phyloP scores from a whole-genome alignment of 2,797 vertebrate species.

The Bucorvus abyssinicus region DNA sequence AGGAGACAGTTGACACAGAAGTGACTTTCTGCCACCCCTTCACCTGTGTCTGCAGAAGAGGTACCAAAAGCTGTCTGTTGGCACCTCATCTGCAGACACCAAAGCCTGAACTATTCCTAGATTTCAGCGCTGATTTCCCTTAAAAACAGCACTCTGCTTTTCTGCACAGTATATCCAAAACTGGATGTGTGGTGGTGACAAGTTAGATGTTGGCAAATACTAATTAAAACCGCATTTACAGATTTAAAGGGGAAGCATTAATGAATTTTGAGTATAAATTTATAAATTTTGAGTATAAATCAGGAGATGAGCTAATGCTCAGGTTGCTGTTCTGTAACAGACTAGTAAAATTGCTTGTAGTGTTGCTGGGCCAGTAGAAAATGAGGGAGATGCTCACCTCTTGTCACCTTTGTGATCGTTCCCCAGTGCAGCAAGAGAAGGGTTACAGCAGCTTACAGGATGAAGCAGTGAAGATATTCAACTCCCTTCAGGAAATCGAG shows the following conservation, averaged over 20 bases:
- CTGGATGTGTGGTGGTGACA: neutral
- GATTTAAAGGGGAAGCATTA: neutral
- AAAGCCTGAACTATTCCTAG: neutral
- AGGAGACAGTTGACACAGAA: neutral
- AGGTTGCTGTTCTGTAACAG: neutral
- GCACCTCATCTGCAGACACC: neutral
- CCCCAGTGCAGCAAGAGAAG: constrained; percentile 90
- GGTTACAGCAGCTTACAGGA: constrained; percentile 93
- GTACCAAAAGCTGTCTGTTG: neutral
- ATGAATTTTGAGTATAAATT: neutral
- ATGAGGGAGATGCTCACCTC: neutral
- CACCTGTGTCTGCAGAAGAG: neutral
- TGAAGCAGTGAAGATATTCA: constrained; percentile 93
- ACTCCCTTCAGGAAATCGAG: constrained; percentile 93
- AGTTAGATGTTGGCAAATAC: neutral
- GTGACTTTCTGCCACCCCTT: neutral
- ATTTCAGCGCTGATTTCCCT: neutral
- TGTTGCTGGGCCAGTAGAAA: neutral
- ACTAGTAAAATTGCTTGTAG: neutral
- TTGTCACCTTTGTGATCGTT: neutral
- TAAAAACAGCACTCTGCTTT: neutral
- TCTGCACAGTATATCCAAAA: neutral
- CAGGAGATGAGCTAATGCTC: neutral
- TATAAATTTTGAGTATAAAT: neutral
- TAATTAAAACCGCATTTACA: neutral